Base-by-base conservation (phyloP, 2,888 invertebrate species). In the Sinhomidia bicolor region DNA sequence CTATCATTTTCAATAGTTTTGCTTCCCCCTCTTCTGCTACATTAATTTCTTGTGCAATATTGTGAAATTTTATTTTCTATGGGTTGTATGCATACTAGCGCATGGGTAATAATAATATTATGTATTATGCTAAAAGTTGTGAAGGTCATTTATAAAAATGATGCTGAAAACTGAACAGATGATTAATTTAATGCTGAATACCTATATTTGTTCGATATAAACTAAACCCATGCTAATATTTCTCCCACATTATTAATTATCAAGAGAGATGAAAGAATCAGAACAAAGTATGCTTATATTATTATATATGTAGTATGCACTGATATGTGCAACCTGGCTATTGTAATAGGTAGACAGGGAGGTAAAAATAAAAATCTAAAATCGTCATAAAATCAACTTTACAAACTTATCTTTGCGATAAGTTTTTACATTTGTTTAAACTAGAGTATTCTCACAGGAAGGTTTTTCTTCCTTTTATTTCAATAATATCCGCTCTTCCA, bases 211-310 rank as follows among this genome's bases (percentile, higher is more conserved):
- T 47, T 47, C 10, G 2, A 12, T 47, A n/a, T n/a, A n/a, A n/a
- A n/a, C n/a, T n/a, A n/a, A 54, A 57, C 36, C 36, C 20, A 17
- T 17, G 6, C 4, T 36, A 68, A 68, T 68, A 36, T 17, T 68
- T 68, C 68, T 68, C 68, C 17, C 68, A 68, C 36, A 36, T 68
- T 20, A 68, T 9, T 36, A n/a, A 36, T 68, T 68, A 68, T 32
- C 29, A 26, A 32, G 23, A 0, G 14, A 23, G 3, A 60, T 17
- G 23, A 1, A 62, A 29, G 29, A 5, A 62, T 62, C 4, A n/a
- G n/a, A 47, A 47, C 14, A n/a, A n/a, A 3, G 2, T 14, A 14
- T 14, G 26, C 14, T 29, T 36, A 36, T 5, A 36, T 36, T 36
- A 5, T 36, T 36, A 36, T 36, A 5, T 36, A 36, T 5, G 7